These are phyloP conservation scores for Drosophila pallidifrons DNA, from an alignment of 1,140 invertebrate genomes.

Conservation along the genomic window DNA sequence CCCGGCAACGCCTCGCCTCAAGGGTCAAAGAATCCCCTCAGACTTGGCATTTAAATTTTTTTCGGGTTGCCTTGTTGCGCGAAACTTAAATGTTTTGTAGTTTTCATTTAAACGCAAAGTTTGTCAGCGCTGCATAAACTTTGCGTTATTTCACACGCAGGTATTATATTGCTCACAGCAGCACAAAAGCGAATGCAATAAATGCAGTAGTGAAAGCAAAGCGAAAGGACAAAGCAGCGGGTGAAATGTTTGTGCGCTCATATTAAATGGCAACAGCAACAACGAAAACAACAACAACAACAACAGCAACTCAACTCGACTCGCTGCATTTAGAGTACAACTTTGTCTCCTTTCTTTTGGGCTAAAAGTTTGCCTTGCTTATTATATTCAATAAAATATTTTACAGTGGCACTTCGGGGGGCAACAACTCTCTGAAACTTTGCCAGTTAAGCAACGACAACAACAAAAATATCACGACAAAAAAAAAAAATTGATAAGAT, in stretches of 20 bases:
- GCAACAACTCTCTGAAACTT: conserved; percentile 42
- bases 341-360: conserved; percentile 65
- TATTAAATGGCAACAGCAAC: conserved; percentile 70
- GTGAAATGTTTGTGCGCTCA: conserved; percentile 69
- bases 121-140: conserved; percentile 74
- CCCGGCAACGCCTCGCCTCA: conserved; percentile 43
- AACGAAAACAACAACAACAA: conserved; percentile 38
- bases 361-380: conserved; percentile 71
- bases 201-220: conserved; percentile 38
- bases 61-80: conserved; percentile 39
- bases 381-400: conserved; percentile 83
- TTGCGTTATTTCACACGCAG: conserved; percentile 81
- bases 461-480: neutral
- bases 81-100: conserved; percentile 79
- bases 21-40: conserved; percentile 6
- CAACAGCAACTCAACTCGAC: conserved; percentile 18
- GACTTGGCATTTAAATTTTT: conserved; percentile 73
- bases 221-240: conserved; percentile 24
- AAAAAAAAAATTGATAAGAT: conserved; percentile 47
- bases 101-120: conserved; percentile 80
- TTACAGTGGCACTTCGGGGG: conserved; percentile 74
- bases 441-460: conserved; percentile 18
- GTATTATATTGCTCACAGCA: conserved; percentile 74
- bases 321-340: conserved; percentile 30
- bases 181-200: conserved; percentile 75